Percentiles rank a stretch among this genome's conserved stretches.
These are phyloP conservation scores for Eilema sororculum DNA, from an alignment of 2,888 invertebrate genomes.

Conservation along the genomic window DNA sequence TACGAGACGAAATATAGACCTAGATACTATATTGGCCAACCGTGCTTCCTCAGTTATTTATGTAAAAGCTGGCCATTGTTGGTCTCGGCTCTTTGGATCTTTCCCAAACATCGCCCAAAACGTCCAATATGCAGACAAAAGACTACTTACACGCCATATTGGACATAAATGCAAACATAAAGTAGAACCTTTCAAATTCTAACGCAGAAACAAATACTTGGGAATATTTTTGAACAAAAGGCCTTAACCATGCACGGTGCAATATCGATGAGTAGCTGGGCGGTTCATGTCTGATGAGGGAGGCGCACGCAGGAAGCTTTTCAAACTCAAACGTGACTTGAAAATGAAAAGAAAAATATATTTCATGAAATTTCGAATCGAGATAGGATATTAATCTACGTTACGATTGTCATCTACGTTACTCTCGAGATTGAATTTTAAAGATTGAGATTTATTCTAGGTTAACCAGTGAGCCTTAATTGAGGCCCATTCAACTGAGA, in stretches of 20 bases:
- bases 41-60: constrained; percentile 64
- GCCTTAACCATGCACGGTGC: constrained; percentile 32
- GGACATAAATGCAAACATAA: constrained; percentile 56
- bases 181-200: constrained; percentile 45
- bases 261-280: constrained; percentile 37
- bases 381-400: constrained; percentile 68
- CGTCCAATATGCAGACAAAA: constrained; percentile 70
- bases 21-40: constrained; percentile 17
- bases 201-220: constrained; percentile 29
- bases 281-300: constrained; percentile 23
- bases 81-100: constrained; percentile 60
- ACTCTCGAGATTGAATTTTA: constrained; percentile 66
- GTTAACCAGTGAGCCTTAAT: constrained; percentile 70
- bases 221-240: constrained; percentile 36
- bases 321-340: constrained; percentile 64
- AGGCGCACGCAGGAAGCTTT: constrained; percentile 47
- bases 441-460: constrained; percentile 67
- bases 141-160: constrained; percentile 61
- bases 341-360: constrained; percentile 64
- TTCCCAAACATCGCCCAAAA: constrained; percentile 66
- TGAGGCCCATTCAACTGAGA: constrained; percentile 76
- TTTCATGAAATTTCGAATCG: constrained; percentile 61
- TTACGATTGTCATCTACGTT: constrained; percentile 69
- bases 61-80: constrained; percentile 77
- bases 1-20: not conserved